These are phyloP conservation scores for Acinonyx jubatus DNA, from an alignment of 2,113 vertebrate species.

Conservation along the genomic window DNA sequence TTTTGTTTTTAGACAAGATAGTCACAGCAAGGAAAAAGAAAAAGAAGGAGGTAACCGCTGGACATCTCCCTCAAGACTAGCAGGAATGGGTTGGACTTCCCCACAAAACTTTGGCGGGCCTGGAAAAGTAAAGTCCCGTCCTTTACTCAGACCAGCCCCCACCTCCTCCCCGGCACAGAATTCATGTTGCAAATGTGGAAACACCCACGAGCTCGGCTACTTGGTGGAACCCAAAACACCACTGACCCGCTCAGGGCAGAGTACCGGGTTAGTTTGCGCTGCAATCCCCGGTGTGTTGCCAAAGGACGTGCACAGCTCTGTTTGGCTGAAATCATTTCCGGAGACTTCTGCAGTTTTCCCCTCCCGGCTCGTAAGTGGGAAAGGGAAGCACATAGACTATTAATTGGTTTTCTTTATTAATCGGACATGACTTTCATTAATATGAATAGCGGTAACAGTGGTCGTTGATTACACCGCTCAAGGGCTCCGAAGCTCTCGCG, in stretches of 20 bases:
- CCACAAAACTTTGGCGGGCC: background rate
- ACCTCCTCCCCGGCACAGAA: too few species aligned
- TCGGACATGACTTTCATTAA: background rate
- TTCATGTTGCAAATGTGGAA: background rate
- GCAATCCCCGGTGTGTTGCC: background rate
- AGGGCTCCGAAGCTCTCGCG: background rate
- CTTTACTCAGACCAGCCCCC: accelerated
- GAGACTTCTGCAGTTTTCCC: background rate
- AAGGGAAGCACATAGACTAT: background rate
- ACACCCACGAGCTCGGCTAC: background rate
- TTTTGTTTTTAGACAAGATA: background rate
- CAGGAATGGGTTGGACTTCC: background rate
- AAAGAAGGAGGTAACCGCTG: background rate
- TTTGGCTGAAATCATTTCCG: conserved; percentile 48
- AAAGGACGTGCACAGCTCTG: background rate
- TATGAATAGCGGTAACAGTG: background rate
- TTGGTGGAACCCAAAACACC: background rate
- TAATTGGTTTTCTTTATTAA: background rate
- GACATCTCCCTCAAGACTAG: background rate
- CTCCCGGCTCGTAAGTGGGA: background rate
- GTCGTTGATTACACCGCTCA: background rate
- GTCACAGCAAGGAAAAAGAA: background rate
- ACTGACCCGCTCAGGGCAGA: background rate
- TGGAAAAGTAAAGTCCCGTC: background rate
- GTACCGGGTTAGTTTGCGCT: conserved; percentile 41